Percentiles rank a stretch among this genome's conserved stretches.
These are phyloP conservation scores for Nothobranchius furzeri DNA, from an alignment of 2,113 vertebrate species.

Conservation along the genomic window DNA sequence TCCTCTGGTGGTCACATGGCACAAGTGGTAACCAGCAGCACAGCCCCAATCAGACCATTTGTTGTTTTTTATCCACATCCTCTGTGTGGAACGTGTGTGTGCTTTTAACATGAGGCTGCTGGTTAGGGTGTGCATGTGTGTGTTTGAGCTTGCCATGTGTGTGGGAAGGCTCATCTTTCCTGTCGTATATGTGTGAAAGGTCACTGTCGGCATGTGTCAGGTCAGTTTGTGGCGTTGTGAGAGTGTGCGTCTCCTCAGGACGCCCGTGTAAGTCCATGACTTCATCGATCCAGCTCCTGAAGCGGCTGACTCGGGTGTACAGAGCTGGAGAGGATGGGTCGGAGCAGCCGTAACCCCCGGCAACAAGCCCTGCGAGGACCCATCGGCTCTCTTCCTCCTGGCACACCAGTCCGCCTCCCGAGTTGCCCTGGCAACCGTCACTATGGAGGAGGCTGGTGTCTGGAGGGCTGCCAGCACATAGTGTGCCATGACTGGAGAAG, in stretches of 20 bases:
- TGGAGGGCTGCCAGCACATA: slow-evolving; percentile 88
- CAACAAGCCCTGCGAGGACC: slow-evolving; percentile 86
- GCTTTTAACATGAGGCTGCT: slow-evolving; percentile 29
- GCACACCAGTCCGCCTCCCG: slow-evolving; percentile 89
- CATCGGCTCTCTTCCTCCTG: slow-evolving; percentile 82
- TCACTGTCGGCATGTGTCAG: slow-evolving; percentile 16
- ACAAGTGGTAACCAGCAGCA: slow-evolving; percentile 59
- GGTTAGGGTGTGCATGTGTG: slow-evolving; percentile 33
- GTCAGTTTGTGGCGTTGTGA: not conserved
- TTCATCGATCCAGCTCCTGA: slow-evolving; percentile 86
- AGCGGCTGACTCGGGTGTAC: slow-evolving; percentile 88
- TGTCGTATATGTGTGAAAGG: not conserved
- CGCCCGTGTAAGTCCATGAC: slow-evolving; percentile 40
- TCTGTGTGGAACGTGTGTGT: slow-evolving; percentile 8
- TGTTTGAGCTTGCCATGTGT: slow-evolving; percentile 29
- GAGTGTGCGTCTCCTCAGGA: not conserved
- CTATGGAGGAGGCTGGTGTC: slow-evolving; percentile 79
- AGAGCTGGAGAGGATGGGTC: slow-evolving; percentile 85
- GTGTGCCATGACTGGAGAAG: slow-evolving; percentile 86
- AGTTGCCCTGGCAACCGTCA: slow-evolving; percentile 88
- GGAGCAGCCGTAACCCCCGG: slow-evolving; percentile 88
- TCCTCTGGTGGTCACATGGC: slow-evolving; percentile 60
- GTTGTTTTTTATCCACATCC: slow-evolving; percentile 28
- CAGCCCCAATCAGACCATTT: slow-evolving; percentile 50
- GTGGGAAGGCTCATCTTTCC: slow-evolving; percentile 1